Evolutionary conservation across 2,113 vertebrate species (phyloP).

Genomic region (Calypte anna): DNA sequence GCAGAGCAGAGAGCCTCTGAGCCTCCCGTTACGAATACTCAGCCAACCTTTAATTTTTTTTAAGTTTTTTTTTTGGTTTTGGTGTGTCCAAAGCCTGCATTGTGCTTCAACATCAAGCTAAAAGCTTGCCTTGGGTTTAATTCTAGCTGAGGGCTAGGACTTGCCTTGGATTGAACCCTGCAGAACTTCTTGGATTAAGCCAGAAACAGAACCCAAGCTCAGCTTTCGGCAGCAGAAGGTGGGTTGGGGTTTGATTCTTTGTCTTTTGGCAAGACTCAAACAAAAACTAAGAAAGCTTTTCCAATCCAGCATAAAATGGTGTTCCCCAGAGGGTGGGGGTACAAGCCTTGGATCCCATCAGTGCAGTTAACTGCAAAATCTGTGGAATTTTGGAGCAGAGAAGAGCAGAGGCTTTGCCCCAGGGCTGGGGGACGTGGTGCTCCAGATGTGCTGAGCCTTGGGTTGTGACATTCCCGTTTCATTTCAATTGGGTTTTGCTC

Average conservation of each 20-base stretch:
- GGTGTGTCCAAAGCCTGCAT: not conserved
- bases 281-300: not conserved
- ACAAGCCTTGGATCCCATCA: rapidly evolving
- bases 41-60: not conserved
- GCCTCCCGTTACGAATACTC: not conserved
- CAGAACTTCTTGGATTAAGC: not conserved
- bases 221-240: not conserved
- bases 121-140: not conserved
- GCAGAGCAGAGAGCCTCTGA: not conserved
- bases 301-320: not conserved
- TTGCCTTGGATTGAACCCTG: not conserved
- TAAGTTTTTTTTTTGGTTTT: not conserved
- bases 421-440: rapidly evolving
- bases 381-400: not conserved
- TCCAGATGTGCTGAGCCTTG: not conserved
- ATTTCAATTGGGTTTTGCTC: not conserved
- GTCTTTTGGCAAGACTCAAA: not conserved
- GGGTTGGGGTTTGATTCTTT: not conserved
- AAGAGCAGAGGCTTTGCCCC: not conserved
- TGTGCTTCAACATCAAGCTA: not conserved
- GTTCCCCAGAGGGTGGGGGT: not conserved
- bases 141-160: not conserved
- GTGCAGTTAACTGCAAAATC: not conserved
- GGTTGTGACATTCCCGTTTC: not conserved
- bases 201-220: not conserved